Base-by-base conservation (phyloP, 2,888 invertebrate genomes). In the Lampropteryx suffumata region DNA sequence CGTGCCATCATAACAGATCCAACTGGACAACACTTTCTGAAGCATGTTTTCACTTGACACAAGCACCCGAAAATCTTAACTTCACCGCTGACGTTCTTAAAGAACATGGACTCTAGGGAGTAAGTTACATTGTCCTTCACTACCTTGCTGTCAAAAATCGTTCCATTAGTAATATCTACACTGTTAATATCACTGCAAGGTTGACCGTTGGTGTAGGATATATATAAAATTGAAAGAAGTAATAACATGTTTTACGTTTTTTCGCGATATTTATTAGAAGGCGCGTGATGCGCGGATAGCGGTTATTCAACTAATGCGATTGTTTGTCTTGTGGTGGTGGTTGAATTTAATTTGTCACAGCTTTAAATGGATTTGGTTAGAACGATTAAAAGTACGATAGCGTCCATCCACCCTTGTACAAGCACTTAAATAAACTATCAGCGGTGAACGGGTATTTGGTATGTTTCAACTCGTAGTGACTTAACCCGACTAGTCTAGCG, bases 21-120 rank as follows among this genome's bases (percentile, higher is more conserved):
- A 0, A 74, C 7, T 0, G 75, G 73, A 47, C 89, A 89, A 51
- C 89, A 89, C 48, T 89, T 89, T n/a, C 76, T 60, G 13, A 83
- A 69, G 64, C 88, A 88, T 3, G 68, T 61, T 10, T 58, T 74
- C 0, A 69, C n/a, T 47, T 75, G 53, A 55, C 88, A 88, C 34
- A 78, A 49, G 59, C 88, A 88, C 0, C 84, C 87, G 14, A 73
- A 83, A 1, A 55, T 73, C 46, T 53, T 75, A 0, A 71, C 49
- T 47, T 61, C 70, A 6, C 78, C 82, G 30, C 61, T 69, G 2
- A 79, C 55, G 13, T 72, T 75, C 53, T 70, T 77, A 1, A 57
- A 37, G 48, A 70, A 86, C 17, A 82, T 64, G 55, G 67, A 67
- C 29, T 79, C 59, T 29, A 67, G 64, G 13, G 79, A 67, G 62